Conservation (phyloP, 2,797 vertebrate genomes). For the Sebastolobus alascanus region DNA sequence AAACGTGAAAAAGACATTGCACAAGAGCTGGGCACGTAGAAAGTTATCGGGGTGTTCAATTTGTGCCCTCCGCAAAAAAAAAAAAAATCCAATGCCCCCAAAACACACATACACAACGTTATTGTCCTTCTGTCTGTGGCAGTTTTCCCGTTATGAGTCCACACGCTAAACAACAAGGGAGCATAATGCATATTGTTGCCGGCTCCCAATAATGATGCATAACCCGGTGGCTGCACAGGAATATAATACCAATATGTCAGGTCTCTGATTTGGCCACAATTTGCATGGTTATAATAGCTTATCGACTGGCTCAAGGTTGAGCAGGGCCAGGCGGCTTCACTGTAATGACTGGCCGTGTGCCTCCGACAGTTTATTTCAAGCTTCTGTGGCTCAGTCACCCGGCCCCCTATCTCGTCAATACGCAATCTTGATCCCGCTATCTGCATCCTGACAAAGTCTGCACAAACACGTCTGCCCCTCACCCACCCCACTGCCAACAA, state of each 20-base stretch:
- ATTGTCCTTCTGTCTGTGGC: slow-evolving; percentile 41
- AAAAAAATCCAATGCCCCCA: slow-evolving; percentile 21
- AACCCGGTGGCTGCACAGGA: slow-evolving; percentile 85
- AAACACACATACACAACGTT: slow-evolving; percentile 36
- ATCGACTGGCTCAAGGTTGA: slow-evolving; percentile 96
- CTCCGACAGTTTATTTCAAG: slow-evolving; percentile 94
- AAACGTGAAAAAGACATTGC: slow-evolving; percentile 24
- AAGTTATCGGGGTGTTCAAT: slow-evolving; percentile 44
- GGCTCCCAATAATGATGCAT: slow-evolving; percentile 86
- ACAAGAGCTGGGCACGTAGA: slow-evolving; percentile 29
- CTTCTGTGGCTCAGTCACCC: slow-evolving; percentile 93
- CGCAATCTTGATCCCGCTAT: slow-evolving; percentile 96
- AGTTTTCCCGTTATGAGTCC: slow-evolving; percentile 60
- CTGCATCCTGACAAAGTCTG: slow-evolving; percentile 83
- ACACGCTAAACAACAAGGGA: slow-evolving; percentile 65
- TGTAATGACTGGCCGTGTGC: slow-evolving; percentile 91
- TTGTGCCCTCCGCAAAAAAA: slow-evolving; percentile 17
- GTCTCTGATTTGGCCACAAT: slow-evolving; percentile 92
- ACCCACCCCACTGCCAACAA: slow-evolving; percentile 28
- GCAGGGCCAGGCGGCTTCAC: slow-evolving; percentile 89
- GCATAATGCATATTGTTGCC: slow-evolving; percentile 75
- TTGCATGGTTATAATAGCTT: slow-evolving; percentile 99
- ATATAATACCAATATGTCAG: slow-evolving; percentile 88
- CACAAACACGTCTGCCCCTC: slow-evolving; percentile 58
- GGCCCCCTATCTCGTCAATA: slow-evolving; percentile 93